Percentiles rank a stretch among this genome's conserved stretches.
Conservation (phyloP, 2,888 invertebrate genomes). For the Epistrophe eligans region DNA sequence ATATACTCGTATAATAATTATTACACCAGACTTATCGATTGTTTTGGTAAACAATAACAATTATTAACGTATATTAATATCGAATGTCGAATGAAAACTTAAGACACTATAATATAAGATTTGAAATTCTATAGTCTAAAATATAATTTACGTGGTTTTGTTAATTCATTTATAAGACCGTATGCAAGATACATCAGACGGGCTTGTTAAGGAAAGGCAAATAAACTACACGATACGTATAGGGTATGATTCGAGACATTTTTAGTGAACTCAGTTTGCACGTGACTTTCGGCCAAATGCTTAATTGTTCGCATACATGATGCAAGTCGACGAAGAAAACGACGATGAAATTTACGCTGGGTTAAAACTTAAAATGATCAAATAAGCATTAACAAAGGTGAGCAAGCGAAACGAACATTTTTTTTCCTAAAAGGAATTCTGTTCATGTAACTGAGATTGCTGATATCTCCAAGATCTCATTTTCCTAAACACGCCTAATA, state of each 20-base stretch:
- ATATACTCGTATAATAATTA: neutral
- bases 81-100: slow-evolving; percentile 9
- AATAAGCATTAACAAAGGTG: too few species aligned
- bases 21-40: neutral
- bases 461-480: too few species aligned
- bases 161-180: slow-evolving; percentile 10
- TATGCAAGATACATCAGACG: neutral
- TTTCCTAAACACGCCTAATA: too few species aligned
- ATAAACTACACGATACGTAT: neutral
- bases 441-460: too few species aligned
- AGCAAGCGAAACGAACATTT: too few species aligned
- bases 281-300: too few species aligned
- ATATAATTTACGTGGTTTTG: slow-evolving; percentile 26
- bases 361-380: too few species aligned
- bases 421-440: too few species aligned
- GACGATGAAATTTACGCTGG: too few species aligned
- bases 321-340: too few species aligned
- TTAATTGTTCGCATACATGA: too few species aligned
- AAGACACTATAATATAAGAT: slow-evolving; percentile 2
- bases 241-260: neutral
- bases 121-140: slow-evolving; percentile 34
- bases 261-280: too few species aligned
- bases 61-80: neutral
- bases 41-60: slow-evolving; percentile 5
- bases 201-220: neutral